Conservation (phyloP, 2,888 invertebrate genomes). For the Drosophila sordidula region DNA sequence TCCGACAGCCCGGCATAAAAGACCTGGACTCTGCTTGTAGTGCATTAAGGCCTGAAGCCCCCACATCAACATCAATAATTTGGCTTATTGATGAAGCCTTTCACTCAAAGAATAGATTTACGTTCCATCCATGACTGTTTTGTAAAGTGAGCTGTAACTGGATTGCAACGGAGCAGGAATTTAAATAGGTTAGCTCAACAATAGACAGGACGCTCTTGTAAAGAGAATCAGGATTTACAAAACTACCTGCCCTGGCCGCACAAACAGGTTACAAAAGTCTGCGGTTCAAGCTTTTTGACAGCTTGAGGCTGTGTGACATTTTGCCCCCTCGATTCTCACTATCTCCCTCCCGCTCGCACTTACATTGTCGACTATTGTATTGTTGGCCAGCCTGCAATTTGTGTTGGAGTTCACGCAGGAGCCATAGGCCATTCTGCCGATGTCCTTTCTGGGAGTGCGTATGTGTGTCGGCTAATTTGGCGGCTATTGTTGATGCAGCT, state of each 20-base stretch:
- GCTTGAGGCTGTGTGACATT: conserved; percentile 16
- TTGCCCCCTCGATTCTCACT: conserved; percentile 1
- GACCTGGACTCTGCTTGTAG: too few relatives aligned
- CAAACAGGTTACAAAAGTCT: conserved; percentile 50
- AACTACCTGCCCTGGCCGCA: background rate
- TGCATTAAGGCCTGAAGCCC: too few relatives aligned
- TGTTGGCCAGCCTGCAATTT: conserved; percentile 56
- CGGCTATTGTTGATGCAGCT: conserved; percentile 67
- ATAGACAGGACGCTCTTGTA: background rate
- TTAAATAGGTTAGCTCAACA: background rate
- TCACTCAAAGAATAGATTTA: background rate
- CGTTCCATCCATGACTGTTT: background rate
- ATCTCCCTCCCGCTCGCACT: background rate
- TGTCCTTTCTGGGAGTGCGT: conserved; percentile 33
- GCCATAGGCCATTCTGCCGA: conserved; percentile 25
- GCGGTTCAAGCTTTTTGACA: conserved; percentile 33
- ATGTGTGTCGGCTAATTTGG: conserved; percentile 73
- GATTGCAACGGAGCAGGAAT: background rate
- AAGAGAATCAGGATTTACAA: conserved; percentile 7
- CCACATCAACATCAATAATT: too few relatives aligned
- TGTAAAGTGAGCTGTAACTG: too few relatives aligned
- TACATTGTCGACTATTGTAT: background rate
- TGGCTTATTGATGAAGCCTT: too few relatives aligned
- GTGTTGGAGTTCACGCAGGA: conserved; percentile 31
- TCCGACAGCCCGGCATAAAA: too few relatives aligned